A percentile compares a stretch with the other conserved stretches of the same genome.
Evolutionary conservation across 2,113 vertebrate species (phyloP).

Genomic region (Microtus montanus): DNA sequence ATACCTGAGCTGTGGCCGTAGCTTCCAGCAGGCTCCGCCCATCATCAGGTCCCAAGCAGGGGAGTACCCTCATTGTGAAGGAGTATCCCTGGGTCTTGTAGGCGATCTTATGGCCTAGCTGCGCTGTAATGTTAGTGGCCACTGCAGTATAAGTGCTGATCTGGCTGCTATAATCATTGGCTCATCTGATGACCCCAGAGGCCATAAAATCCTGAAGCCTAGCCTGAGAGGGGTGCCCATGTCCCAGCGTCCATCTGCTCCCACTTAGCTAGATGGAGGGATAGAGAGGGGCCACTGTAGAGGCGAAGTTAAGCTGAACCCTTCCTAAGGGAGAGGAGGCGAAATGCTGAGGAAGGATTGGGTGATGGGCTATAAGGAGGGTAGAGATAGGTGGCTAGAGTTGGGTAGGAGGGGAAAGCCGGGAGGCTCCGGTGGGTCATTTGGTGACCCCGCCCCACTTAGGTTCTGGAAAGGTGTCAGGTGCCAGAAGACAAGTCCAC

Average conservation of each 20-base stretch:
- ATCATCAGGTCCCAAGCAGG: no score
- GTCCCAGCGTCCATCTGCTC: neutral
- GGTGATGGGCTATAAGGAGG: no score
- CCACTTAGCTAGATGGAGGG: neutral
- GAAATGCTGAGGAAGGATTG: neutral
- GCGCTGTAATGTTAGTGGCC: neutral
- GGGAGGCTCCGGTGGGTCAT: fast-evolving
- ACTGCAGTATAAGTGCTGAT: neutral
- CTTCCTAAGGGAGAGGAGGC: neutral
- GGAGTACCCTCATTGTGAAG: neutral
- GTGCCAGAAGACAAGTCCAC: neutral
- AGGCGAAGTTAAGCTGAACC: neutral
- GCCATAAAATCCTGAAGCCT: neutral
- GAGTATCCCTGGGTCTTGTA: neutral
- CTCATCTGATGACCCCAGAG: neutral
- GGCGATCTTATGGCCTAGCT: neutral
- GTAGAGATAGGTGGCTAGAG: neutral
- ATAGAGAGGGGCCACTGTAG: neutral
- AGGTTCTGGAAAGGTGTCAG: neutral
- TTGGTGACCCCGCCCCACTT: neutral
- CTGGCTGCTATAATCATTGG: fast-evolving
- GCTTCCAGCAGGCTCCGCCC: neutral
- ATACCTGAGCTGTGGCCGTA: neutral
- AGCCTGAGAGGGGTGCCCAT: neutral
- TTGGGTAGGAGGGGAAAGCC: neutral